Evolutionary conservation across 1,140 invertebrate species (phyloP).

Genomic region (Hycleus cichorii): DNA sequence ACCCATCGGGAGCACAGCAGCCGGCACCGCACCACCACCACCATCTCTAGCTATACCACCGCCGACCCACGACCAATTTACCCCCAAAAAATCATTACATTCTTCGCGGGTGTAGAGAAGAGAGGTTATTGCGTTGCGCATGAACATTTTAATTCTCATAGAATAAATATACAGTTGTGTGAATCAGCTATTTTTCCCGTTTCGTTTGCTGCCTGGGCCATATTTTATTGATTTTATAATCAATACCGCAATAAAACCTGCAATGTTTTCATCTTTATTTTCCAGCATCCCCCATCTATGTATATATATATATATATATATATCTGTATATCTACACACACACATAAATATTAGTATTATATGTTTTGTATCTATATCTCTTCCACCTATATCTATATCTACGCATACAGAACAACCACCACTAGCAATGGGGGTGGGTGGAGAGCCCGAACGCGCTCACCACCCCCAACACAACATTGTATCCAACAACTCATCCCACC

Average conservation of each 20-base stretch:
- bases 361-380: constrained; percentile 5
- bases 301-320: constrained; percentile 2
- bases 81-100: constrained; percentile 43
- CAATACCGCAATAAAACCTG: constrained; percentile 45
- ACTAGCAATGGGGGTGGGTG: neutral
- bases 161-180: constrained; percentile 35
- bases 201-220: constrained; percentile 37
- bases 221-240: constrained; percentile 46
- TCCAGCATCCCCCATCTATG: constrained; percentile 31
- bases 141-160: constrained; percentile 41
- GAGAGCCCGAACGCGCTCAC: too few relatives aligned
- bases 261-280: constrained; percentile 45
- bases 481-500: too few relatives aligned
- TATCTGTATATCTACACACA: neutral
- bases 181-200: constrained; percentile 40
- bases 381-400: constrained; percentile 7
- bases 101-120: constrained; percentile 31
- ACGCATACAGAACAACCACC: neutral
- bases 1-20: neutral
- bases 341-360: neutral
- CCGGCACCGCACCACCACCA: constrained; percentile 2
- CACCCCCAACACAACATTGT: too few relatives aligned
- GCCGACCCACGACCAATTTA: constrained; percentile 18
- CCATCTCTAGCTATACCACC: constrained; percentile 4
- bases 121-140: constrained; percentile 35